Percentiles rank a stretch among this genome's conserved stretches.
phyloP scores from a whole-genome alignment of 2,113 vertebrate genomes.

The Notiomystis cincta region DNA sequence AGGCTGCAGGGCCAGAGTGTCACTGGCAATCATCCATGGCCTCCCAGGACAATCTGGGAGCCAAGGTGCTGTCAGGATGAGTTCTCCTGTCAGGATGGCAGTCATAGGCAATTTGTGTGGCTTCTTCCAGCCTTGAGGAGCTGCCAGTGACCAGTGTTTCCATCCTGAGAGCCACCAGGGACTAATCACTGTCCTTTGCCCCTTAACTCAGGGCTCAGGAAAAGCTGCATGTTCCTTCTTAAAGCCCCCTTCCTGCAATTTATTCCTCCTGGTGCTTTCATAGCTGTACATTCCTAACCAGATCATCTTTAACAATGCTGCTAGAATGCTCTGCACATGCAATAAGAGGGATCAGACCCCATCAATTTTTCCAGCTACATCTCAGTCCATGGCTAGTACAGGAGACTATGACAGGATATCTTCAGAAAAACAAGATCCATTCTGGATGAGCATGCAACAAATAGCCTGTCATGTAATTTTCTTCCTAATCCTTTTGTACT shows the following conservation, averaged over 20 bases:
- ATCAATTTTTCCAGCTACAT: neutral
- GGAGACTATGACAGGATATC: neutral
- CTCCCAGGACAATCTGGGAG: neutral
- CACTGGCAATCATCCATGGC: too few relatives aligned
- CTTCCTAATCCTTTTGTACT: neutral
- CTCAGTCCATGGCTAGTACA: neutral
- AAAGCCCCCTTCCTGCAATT: neutral
- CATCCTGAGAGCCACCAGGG: neutral
- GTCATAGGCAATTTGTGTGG: neutral
- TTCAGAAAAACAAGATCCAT: neutral
- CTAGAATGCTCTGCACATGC: neutral
- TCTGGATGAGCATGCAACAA: neutral
- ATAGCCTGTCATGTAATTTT: neutral
- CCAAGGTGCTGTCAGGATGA: neutral
- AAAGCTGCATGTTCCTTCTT: neutral
- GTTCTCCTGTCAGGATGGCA: rapidly evolving
- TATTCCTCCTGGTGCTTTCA: neutral
- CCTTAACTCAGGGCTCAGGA: neutral
- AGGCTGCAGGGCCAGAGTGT: neutral
- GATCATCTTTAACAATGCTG: neutral
- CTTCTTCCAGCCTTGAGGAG: neutral
- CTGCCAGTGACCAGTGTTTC: neutral
- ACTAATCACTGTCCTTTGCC: neutral
- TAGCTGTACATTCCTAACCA: neutral
- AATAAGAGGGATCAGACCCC: neutral